These are phyloP conservation scores for Coreoperca whiteheadi DNA, from an alignment of 2,113 vertebrate species.

Conservation along the genomic window DNA sequence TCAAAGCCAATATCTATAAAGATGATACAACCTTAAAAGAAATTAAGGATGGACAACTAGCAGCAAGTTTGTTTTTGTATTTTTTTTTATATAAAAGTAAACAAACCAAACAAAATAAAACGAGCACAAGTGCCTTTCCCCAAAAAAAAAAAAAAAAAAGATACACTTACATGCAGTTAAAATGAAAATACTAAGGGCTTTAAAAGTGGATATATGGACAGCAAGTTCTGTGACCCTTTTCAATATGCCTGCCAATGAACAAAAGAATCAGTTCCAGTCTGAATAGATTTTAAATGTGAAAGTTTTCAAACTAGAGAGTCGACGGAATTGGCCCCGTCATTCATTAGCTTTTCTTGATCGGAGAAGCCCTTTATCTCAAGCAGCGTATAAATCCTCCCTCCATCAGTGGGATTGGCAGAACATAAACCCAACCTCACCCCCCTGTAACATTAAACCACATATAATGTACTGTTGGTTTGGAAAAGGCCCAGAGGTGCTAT, in stretches of 20 bases:
- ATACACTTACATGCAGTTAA: constrained; percentile 66
- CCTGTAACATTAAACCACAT: constrained; percentile 11
- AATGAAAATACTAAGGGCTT: constrained; percentile 51
- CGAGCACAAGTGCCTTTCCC: constrained; percentile 46
- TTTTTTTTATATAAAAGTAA: constrained; percentile 44
- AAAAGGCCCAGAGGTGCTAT: background rate
- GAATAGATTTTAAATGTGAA: constrained; percentile 5
- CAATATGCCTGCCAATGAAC: background rate
- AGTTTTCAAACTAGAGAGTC: constrained; percentile 1
- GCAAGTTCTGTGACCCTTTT: background rate
- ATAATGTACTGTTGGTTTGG: background rate
- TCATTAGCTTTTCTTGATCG: background rate
- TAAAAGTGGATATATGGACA: constrained; percentile 50
- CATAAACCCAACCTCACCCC: background rate
- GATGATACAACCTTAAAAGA: constrained; percentile 63
- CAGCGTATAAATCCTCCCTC: background rate
- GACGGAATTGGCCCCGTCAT: background rate
- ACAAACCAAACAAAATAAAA: constrained; percentile 61
- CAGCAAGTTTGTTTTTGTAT: constrained; percentile 66
- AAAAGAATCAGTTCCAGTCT: constrained; percentile 8
- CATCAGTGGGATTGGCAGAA: background rate
- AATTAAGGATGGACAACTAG: constrained; percentile 72
- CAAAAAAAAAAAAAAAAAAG: constrained; percentile 29
- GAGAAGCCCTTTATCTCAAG: constrained; percentile 15
- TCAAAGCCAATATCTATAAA: constrained; percentile 64